Percentiles rank a stretch among this genome's conserved stretches.
phyloP scores from a whole-genome alignment of 2,797 vertebrate species.

The Cichlasoma orientale region DNA sequence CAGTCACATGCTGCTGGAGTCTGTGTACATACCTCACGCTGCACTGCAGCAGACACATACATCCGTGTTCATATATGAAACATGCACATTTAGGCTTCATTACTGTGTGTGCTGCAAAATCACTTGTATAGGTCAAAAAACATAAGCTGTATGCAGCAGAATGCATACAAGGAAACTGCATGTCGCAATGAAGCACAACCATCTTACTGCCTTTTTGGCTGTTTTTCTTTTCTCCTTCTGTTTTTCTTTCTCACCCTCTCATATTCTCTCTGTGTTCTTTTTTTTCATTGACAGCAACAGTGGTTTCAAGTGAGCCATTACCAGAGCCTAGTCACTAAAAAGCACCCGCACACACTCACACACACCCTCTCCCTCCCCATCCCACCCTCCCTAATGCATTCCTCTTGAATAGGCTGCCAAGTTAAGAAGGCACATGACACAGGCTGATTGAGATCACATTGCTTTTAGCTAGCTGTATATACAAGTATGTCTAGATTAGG shows the following conservation, averaged over 20 bases:
- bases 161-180: background rate
- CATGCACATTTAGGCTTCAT: constrained; percentile 4
- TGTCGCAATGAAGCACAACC: background rate
- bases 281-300: constrained; percentile 24
- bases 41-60: constrained; percentile 60
- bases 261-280: background rate
- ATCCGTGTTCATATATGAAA: constrained; percentile 22
- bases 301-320: constrained; percentile 65
- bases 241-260: background rate
- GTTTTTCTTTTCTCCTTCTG: background rate
- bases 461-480: constrained; percentile 69
- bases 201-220: background rate
- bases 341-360: constrained; percentile 7
- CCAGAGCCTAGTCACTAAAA: constrained; percentile 46
- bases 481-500: constrained; percentile 25
- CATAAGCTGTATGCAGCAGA: background rate
- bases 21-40: constrained; percentile 78
- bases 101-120: background rate
- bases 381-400: constrained; percentile 62
- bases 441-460: constrained; percentile 61
- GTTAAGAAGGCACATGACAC: constrained; percentile 76
- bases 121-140: background rate
- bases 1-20: constrained; percentile 85
- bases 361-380: background rate
- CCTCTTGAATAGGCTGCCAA: constrained; percentile 68